Base-by-base conservation (phyloP, 2,113 vertebrate species). In the Neogale vison region DNA sequence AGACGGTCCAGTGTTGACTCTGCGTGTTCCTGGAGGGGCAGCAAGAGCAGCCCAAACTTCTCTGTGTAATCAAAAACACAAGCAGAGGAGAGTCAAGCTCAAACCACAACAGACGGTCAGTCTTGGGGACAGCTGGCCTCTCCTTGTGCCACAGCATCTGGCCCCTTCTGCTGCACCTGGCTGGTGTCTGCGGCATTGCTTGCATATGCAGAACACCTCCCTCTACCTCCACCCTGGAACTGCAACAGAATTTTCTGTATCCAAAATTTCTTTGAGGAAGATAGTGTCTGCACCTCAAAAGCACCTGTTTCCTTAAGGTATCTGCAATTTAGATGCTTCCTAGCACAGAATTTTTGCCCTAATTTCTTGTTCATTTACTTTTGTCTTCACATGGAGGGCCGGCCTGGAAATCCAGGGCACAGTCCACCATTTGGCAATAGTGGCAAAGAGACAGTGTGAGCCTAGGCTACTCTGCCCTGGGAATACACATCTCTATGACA, bases 311-410 rank as follows among this genome's bases (percentile, higher is more conserved):
- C 69, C 72, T 84, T 29, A 11, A 3, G 52, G 12, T 57, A 71
- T 65, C 57, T 96, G 59, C 45, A 79, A 13, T 83, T 52, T 71
- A 59, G 10, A 20, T 95, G 13, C 67, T 93, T 47, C 13, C 42
- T 6, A 86, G 24, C 74, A 59, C 23, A 45, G n/a, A 83, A 61
- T n/a, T 45, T 50, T 65, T 18, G 34, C 61, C 45, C 20, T 23
- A 29, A 67, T 94, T 94, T 61, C 93, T 95, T 82, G 20, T 29
- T 92, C 42, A 7, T 90, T 84, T 72, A n/a, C 10, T 18, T 90
- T 88, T 65, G 21, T 39, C 31, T 79, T 83, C 36, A 50, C 69
- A 1, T 61, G 15, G 39, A 45, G 45, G 2, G 12, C 31, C 17
- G 55, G 13, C 15, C 55, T 6, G n/a, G 86, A 96, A 91, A 89